These are phyloP conservation scores for Tipula vernalis DNA, from an alignment of 2,888 invertebrate genomes.

Conservation along the genomic window DNA sequence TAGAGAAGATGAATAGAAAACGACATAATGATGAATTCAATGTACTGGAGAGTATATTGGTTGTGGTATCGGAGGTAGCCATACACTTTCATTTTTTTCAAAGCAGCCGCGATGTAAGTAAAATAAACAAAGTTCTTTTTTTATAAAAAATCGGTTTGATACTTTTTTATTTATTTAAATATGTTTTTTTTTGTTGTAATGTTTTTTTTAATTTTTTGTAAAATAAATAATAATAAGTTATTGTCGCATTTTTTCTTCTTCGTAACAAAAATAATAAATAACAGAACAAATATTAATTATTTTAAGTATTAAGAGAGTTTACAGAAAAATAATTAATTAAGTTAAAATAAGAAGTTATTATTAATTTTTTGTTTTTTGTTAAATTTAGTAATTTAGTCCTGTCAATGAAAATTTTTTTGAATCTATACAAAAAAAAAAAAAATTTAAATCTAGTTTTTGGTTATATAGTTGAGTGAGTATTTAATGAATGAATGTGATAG, in stretches of 20 bases:
- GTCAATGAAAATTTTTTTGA: not conserved
- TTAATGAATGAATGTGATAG: not conserved
- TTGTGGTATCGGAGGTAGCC: not conserved
- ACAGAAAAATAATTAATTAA: not conserved
- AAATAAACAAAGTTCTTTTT: not conserved
- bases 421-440: not conserved
- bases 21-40: not conserved
- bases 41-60: not conserved
- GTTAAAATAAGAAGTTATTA: not conserved
- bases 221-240: not conserved
- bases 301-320: not conserved
- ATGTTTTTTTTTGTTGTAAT: not conserved
- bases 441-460: not conserved
- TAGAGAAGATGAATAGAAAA: not conserved
- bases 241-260: not conserved
- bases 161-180: constrained; percentile 6
- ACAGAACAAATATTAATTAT: not conserved
- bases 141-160: not conserved
- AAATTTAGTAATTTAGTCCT: not conserved
- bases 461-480: not conserved
- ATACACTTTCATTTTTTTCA: not conserved
- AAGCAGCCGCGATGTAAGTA: not conserved
- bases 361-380: no score
- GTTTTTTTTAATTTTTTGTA: not conserved
- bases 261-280: not conserved